Evolutionary conservation across 2,113 vertebrate species (phyloP).

Genomic region (Gorilla gorilla): DNA sequence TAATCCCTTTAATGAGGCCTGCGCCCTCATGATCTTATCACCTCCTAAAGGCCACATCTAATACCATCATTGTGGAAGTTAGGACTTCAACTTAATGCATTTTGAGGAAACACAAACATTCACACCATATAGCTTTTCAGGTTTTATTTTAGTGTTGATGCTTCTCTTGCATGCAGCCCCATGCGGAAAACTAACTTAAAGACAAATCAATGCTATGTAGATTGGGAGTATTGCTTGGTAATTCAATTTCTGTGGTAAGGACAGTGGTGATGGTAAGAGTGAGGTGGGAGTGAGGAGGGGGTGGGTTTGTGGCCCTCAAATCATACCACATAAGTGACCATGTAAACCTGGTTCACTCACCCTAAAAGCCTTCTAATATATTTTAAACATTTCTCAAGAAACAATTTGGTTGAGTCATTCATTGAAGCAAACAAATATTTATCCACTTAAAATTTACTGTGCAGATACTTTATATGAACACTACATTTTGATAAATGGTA

Average conservation of each 20-base stretch:
- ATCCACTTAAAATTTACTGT: background rate
- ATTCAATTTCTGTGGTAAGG: background rate
- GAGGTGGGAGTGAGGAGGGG: background rate
- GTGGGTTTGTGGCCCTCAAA: background rate
- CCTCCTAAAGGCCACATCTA: background rate
- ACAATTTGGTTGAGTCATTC: background rate
- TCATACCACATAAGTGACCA: background rate
- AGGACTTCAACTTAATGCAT: background rate
- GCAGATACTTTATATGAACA: background rate
- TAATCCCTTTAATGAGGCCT: background rate
- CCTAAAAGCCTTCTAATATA: background rate
- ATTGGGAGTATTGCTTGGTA: background rate
- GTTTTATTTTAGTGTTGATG: background rate
- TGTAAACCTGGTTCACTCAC: background rate
- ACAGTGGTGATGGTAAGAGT: background rate
- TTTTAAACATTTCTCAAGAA: background rate
- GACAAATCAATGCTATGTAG: background rate
- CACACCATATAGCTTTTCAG: background rate
- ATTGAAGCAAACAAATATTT: background rate
- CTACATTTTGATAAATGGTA: background rate
- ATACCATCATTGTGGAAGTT: background rate
- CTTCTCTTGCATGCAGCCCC: background rate
- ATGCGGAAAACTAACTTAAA: background rate
- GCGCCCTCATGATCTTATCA: background rate
- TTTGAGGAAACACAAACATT: background rate